phyloP scores from a whole-genome alignment of 2,888 invertebrate species.

The Amorpha juglandis region DNA sequence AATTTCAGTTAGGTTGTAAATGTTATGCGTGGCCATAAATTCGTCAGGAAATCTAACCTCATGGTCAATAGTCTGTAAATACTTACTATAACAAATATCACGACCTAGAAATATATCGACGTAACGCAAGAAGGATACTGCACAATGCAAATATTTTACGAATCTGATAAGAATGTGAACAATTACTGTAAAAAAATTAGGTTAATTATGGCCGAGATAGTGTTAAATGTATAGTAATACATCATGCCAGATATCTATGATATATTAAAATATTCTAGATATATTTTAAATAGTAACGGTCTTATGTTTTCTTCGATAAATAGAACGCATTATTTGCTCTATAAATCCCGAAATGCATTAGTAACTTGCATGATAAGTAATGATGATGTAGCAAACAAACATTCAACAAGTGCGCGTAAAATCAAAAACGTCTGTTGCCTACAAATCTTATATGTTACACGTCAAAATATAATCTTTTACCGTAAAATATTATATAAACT shows the following conservation, averaged over 20 bases:
- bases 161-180: conserved; percentile 45
- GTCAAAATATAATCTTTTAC: not conserved
- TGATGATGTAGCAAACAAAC: conserved; percentile 53
- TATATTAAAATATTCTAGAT: not conserved
- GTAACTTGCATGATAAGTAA: conserved; percentile 29
- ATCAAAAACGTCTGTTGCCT: conserved; percentile 39
- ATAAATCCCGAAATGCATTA: conserved; percentile 28
- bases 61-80: conserved; percentile 26
- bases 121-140: conserved; percentile 49
- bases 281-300: not conserved
- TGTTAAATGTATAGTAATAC: conserved; percentile 24
- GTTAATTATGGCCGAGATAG: conserved; percentile 39
- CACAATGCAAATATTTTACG: conserved; percentile 50
- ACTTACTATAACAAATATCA: conserved; percentile 43
- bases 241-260: not conserved
- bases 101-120: conserved; percentile 38
- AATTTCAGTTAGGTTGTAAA: too few relatives aligned
- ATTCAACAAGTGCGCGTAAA: conserved; percentile 69
- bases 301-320: not conserved
- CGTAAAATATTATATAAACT: not conserved
- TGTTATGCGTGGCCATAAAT: too few relatives aligned
- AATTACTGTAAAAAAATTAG: conserved; percentile 36
- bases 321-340: not conserved
- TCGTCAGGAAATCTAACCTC: conserved; percentile 18
- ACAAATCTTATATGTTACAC: not conserved